Evolutionary conservation across 30 jellyfish, hydroid and myxozoan genomes (phyloP).

Genomic region (Cassiopea andromeda): DNA sequence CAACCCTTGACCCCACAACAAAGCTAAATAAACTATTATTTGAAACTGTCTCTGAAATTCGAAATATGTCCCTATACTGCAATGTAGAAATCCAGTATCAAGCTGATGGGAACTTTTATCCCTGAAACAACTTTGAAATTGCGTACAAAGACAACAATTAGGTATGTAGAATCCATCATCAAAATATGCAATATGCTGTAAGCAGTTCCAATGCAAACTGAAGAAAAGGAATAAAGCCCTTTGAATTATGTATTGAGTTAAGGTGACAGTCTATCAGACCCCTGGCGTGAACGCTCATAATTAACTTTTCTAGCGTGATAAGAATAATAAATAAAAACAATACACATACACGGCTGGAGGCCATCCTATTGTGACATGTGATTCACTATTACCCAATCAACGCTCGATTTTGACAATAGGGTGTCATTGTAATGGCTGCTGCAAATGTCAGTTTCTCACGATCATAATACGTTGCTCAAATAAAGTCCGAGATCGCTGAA

Average conservation of each 20-base stretch:
- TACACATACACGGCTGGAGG: conserved; percentile 52
- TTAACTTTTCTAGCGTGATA: conserved; percentile 62
- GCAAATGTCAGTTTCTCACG: conserved; percentile 78
- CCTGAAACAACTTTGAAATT: background rate
- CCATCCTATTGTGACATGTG: conserved; percentile 59
- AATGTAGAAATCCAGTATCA: background rate
- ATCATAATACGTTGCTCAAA: conserved; percentile 76
- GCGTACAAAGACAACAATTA: background rate
- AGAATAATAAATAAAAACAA: conserved; percentile 49
- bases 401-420: conserved; percentile 24
- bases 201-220: conserved; percentile 13
- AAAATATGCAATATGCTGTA: conserved; percentile 30
- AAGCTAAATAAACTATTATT: background rate
- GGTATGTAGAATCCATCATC: conserved; percentile 5
- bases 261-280: conserved; percentile 45
- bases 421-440: conserved; percentile 59
- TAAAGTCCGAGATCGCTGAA: conserved; percentile 33
- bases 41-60: background rate
- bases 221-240: conserved; percentile 40
- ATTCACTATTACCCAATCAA: conserved; percentile 49
- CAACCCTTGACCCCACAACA: too few relatives aligned
- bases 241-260: conserved; percentile 30
- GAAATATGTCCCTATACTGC: background rate
- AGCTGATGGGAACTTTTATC: conserved; percentile 29
- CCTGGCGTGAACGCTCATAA: conserved; percentile 60